These are phyloP conservation scores for Pagetopsis macropterus DNA, from an alignment of 2,797 vertebrate species.

Conservation along the genomic window DNA sequence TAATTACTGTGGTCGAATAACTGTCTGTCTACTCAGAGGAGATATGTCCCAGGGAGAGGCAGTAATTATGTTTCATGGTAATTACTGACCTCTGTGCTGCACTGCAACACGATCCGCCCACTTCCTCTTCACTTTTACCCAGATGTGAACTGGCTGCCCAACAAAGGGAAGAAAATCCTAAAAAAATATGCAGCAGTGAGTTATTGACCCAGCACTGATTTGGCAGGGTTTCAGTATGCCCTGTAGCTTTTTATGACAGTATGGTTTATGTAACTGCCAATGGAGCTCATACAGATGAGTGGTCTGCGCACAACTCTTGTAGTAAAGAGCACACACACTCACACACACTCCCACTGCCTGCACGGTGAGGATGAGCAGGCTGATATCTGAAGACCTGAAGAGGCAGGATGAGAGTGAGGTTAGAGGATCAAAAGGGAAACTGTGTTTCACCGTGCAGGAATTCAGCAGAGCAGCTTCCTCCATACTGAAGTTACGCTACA, in stretches of 20 bases:
- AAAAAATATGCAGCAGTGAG: conserved; percentile 62
- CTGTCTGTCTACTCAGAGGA: conserved; percentile 21
- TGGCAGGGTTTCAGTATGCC: conserved; percentile 66
- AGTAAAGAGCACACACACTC: conserved; percentile 47
- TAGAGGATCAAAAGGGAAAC: conserved; percentile 52
- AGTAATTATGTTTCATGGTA: conserved; percentile 54
- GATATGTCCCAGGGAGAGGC: conserved; percentile 21
- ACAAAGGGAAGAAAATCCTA: conserved; percentile 53
- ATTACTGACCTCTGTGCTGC: conserved; percentile 51
- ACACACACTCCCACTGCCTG: conserved; percentile 54
- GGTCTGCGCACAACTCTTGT: conserved; percentile 51
- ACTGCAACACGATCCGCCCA: conserved; percentile 43
- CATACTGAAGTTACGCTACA: too few relatives aligned
- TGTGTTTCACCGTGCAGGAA: conserved; percentile 19
- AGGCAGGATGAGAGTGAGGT: conserved; percentile 58
- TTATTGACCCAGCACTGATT: conserved; percentile 75
- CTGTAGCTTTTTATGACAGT: conserved; percentile 68
- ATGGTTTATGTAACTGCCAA: conserved; percentile 77
- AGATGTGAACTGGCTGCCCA: conserved; percentile 43
- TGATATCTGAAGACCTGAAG: conserved; percentile 66
- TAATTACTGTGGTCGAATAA: conserved; percentile 48
- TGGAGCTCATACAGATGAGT: conserved; percentile 70
- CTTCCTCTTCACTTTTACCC: conserved; percentile 50
- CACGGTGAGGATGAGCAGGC: conserved; percentile 54
- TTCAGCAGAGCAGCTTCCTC: conserved; percentile 40